Evolutionary conservation across 23 tunicate species (phyloP).

Genomic region (Trididemnum clinides): DNA sequence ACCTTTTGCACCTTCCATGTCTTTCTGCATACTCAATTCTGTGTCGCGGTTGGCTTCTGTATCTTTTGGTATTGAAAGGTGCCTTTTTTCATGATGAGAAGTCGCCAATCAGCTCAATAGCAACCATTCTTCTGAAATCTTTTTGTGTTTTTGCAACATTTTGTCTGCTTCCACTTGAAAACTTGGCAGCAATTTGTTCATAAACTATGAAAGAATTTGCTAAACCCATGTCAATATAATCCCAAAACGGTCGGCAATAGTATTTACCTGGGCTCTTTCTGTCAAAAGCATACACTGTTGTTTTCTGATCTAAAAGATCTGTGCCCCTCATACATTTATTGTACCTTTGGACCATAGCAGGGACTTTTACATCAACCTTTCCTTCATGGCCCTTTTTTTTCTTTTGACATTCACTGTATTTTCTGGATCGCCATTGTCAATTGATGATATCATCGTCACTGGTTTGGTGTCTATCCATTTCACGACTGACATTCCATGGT

Average conservation of each 20-base stretch:
- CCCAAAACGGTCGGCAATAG: conserved; percentile 8
- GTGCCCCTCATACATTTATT: conserved; percentile 10
- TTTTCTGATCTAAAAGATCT: not conserved
- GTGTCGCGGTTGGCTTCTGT: no score
- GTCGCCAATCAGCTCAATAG: not conserved
- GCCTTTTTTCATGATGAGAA: not conserved
- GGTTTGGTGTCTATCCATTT: conserved; percentile 8
- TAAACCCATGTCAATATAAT: conserved; percentile 13
- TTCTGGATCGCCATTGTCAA: not conserved
- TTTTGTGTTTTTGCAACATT: not conserved
- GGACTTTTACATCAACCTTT: not conserved
- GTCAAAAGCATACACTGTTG: conserved; percentile 2
- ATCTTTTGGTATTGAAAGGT: no score
- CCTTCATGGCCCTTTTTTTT: not conserved
- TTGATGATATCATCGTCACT: not conserved
- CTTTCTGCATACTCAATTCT: conserved; percentile 1
- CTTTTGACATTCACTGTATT: not conserved
- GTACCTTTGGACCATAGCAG: conserved; percentile 18
- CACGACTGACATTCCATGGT: not conserved
- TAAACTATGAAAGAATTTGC: conserved; percentile 1
- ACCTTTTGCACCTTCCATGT: conserved; percentile 5
- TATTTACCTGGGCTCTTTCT: not conserved
- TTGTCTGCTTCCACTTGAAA: not conserved
- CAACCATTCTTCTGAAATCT: not conserved
- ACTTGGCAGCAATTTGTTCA: not conserved